Base-by-base conservation (phyloP, 2,113 vertebrate species). In the Ammodytes marinus region DNA sequence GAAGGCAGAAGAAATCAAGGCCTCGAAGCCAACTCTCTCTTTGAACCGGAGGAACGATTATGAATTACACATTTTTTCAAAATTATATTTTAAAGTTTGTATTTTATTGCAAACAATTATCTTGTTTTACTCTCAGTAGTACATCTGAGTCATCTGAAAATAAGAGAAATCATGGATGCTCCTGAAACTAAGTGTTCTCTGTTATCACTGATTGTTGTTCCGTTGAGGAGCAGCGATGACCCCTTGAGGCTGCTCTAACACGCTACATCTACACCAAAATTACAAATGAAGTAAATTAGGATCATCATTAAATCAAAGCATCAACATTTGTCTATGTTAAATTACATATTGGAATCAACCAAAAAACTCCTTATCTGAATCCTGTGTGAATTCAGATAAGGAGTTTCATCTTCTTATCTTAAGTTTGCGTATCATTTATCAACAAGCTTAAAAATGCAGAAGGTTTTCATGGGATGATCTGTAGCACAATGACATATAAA, bases 171-270 rank as follows among this genome's bases (percentile, higher is more conserved):
- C 0, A 8, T 8, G 19, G 11, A 17, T 14, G 9, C 9, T 4
- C 5, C 59, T 42, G 14, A 42, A 43, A 42, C 8, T 15, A n/a
- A 61, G 58, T 27, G 27, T 27, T 60, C 4, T 13, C 3, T 37
- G 27, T 6, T 3, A 15, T 47, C 46, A 15, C 4, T 10, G 40
- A 4, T 11, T 66, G 2, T 4, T 19, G 57, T 4, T 37, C 39
- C 53, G 53, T 35, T 0, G 19, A 35, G 19, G 73, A 14, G 52
- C 57, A 64, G 11, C 10, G 1, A 1, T 2, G 57, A 64, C 76
- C 45, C 58, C 80, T 72, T 35, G 49, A 69, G 80, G 85, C 61
- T 40, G 13, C 14, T 1, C 4, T 15, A 0, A 68, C 27, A 27
- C 27, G n/a, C 49, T 9, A 70, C 40, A 57, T 5, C 43, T 46